phyloP scores from a whole-genome alignment of 2,113 vertebrate genomes.

The Melanostigma gelatinosum region DNA sequence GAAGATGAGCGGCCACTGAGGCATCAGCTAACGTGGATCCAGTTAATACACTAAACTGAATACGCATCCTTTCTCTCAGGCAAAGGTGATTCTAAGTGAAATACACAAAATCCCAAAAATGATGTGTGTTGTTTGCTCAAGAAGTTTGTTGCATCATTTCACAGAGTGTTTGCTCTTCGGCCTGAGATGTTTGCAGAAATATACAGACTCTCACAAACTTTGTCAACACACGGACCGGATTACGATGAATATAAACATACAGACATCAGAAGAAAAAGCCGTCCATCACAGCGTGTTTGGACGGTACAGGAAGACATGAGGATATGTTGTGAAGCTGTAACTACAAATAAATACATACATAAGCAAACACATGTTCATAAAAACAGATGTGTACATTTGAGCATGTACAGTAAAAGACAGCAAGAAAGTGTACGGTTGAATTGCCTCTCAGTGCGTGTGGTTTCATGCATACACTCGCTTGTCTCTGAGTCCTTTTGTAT shows the following conservation, averaged over 20 bases:
- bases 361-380: neutral
- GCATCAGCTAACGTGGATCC: no score
- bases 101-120: neutral
- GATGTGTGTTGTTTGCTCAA: neutral
- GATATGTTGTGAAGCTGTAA: neutral
- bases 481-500: constrained; percentile 29
- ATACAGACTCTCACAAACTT: neutral
- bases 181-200: neutral
- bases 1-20: no score
- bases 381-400: neutral
- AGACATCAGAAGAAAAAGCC: neutral
- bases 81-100: neutral
- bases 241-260: neutral
- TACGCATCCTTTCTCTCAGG: neutral
- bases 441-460: neutral
- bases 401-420: neutral
- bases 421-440: neutral
- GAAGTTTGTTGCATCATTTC: neutral
- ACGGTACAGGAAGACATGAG: neutral
- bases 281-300: neutral
- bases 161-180: neutral
- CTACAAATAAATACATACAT: neutral
- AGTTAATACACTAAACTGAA: no score
- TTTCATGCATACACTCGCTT: constrained; percentile 8
- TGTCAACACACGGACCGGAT: neutral